phyloP scores from a whole-genome alignment of 2,888 invertebrate species.

The Eupithecia subfuscata region DNA sequence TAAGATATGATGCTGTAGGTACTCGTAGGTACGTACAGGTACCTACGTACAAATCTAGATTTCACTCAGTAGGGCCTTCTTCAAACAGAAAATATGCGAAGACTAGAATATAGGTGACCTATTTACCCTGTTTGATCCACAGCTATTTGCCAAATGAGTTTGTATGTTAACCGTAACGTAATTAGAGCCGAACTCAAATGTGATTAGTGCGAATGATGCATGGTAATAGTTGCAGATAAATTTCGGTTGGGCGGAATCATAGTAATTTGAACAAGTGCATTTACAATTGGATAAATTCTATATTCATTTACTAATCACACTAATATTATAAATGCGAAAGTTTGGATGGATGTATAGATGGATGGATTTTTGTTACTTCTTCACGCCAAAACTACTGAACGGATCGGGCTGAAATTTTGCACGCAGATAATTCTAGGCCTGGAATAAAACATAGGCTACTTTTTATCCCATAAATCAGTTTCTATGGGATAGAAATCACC shows the following conservation, averaged over 20 bases:
- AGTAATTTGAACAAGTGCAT: background rate
- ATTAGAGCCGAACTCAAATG: constrained; percentile 30
- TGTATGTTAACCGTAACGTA: constrained; percentile 33
- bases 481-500: too few species aligned
- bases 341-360: too few species aligned
- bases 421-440: too few species aligned
- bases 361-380: too few species aligned
- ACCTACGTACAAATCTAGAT: background rate
- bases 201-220: constrained; percentile 11
- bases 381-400: too few species aligned
- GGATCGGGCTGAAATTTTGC: too few species aligned
- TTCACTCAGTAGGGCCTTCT: background rate
- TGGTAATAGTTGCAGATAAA: constrained; percentile 7
- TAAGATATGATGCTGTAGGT: background rate
- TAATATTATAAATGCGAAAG: too few species aligned
- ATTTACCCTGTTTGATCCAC: constrained; percentile 24
- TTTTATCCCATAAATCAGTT: too few species aligned
- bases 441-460: too few species aligned
- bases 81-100: constrained; percentile 1
- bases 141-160: constrained; percentile 40
- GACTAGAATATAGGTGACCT: constrained; percentile 31
- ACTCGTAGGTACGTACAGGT: too few species aligned
- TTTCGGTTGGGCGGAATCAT: background rate
- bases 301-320: too few species aligned
- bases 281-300: background rate